Conservation (phyloP, 2,888 invertebrate species). For the Drosophila anomalata region DNA sequence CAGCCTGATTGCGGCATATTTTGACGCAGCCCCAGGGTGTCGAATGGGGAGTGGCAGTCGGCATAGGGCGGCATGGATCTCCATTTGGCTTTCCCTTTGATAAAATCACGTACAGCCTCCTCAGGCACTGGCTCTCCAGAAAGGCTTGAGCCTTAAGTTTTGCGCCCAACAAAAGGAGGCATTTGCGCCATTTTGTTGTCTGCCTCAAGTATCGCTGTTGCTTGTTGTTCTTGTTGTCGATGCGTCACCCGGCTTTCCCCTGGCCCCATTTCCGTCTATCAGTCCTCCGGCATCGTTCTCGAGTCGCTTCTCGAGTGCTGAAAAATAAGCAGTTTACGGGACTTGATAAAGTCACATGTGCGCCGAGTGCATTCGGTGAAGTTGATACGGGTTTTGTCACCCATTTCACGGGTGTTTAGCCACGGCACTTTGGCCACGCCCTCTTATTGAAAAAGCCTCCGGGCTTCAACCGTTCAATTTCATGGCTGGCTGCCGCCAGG, state of each 20-base stretch:
- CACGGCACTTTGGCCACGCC: constrained; percentile 22
- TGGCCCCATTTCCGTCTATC: constrained; percentile 4
- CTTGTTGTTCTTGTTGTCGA: constrained; percentile 29
- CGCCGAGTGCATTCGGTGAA: constrained; percentile 43
- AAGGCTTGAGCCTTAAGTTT: constrained; percentile 67
- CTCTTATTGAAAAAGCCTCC: constrained; percentile 39
- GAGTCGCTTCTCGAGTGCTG: constrained; percentile 29
- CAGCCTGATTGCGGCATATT: constrained; percentile 78
- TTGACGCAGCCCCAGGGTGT: constrained; percentile 72
- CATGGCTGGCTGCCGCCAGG: constrained; percentile 47
- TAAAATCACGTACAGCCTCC: constrained; percentile 77
- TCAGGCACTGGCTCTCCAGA: constrained; percentile 58
- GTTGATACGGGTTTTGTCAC: constrained; percentile 34
- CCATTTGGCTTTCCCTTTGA: constrained; percentile 66
- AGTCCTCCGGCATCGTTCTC: constrained; percentile 18
- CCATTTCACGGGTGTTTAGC: constrained; percentile 60
- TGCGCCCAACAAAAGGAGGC: constrained; percentile 62
- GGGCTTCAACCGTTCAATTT: constrained; percentile 51
- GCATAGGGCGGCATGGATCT: constrained; percentile 23
- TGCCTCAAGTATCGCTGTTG: constrained; percentile 47
- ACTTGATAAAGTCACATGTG: constrained; percentile 49
- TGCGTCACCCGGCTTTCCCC: constrained; percentile 44
- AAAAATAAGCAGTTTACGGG: constrained; percentile 47
- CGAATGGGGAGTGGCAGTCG: background rate
- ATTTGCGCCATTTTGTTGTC: constrained; percentile 57